A percentile compares a stretch with the other conserved stretches of the same genome.
These are phyloP conservation scores for Zelleria hepariella DNA, from an alignment of 2,888 invertebrate genomes.

Conservation along the genomic window DNA sequence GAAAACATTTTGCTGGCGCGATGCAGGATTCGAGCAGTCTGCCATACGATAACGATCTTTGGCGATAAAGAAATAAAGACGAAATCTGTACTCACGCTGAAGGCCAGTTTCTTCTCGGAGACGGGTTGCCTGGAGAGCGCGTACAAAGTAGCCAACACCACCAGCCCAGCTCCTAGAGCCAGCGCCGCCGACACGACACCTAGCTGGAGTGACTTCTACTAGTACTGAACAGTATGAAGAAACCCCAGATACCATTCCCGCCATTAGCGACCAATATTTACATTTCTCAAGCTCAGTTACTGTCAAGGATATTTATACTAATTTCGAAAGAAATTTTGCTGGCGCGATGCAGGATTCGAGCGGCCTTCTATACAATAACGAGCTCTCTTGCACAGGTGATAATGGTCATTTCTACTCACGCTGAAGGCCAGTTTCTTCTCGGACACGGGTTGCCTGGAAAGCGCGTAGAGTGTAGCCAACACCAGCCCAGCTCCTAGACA, in stretches of 20 bases:
- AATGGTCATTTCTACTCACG: slow-evolving; percentile 38
- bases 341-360: no score
- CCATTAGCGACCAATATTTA: no score
- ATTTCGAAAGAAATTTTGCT: no score
- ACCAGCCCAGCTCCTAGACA: slow-evolving; percentile 32
- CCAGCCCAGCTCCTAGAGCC: slow-evolving; percentile 28
- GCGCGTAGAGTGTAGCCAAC: slow-evolving; percentile 57
- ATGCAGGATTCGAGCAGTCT: no score
- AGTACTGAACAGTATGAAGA: no score
- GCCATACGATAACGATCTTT: no score
- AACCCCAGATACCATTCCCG: no score
- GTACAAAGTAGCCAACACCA: slow-evolving; percentile 57
- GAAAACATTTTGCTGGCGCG: no score
- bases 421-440: slow-evolving; percentile 75
- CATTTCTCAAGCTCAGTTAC: no score
- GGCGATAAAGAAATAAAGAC: neutral
- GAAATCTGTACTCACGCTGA: slow-evolving; percentile 62
- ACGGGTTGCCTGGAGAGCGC: slow-evolving; percentile 75
- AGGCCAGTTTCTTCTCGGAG: slow-evolving; percentile 73
- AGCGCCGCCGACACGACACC: slow-evolving; percentile 19
- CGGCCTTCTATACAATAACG: no score
- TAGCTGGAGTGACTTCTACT: no score
- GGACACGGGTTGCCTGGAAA: slow-evolving; percentile 75
- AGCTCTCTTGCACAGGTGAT: neutral
- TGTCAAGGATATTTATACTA: no score